phyloP scores from a whole-genome alignment of 2,113 vertebrate genomes.

The Chlorodrepanis virens region DNA sequence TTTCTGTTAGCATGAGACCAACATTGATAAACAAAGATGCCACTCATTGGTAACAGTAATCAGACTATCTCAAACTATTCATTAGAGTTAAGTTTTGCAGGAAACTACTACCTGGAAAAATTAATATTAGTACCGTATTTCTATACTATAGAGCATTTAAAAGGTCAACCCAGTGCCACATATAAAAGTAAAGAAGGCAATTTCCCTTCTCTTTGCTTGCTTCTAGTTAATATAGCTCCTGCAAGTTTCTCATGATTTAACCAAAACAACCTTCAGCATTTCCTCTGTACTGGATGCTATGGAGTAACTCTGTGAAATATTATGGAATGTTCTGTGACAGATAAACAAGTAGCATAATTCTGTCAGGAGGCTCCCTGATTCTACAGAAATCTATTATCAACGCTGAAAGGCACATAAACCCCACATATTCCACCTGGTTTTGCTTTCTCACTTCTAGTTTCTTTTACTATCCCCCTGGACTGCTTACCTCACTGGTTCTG shows the following conservation, averaged over 20 bases:
- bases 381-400: background rate
- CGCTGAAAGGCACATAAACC: background rate
- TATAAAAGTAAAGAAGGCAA: background rate
- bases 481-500: constrained; percentile 92
- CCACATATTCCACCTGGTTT: background rate
- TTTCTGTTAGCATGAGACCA: background rate
- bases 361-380: background rate
- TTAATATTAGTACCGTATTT: background rate
- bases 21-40: background rate
- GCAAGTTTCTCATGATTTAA: background rate
- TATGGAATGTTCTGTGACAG: background rate
- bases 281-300: background rate
- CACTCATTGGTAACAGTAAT: background rate
- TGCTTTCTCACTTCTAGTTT: background rate
- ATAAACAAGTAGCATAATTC: background rate
- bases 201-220: background rate
- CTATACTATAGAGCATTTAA: background rate
- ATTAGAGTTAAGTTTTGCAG: background rate
- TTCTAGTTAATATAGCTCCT: background rate
- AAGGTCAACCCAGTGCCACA: background rate
- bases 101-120: background rate
- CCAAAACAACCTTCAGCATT: background rate
- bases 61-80: background rate
- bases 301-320: background rate
- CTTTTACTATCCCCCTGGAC: background rate